phyloP scores from a whole-genome alignment of 2,113 vertebrate species.

The Labeo rohita region DNA sequence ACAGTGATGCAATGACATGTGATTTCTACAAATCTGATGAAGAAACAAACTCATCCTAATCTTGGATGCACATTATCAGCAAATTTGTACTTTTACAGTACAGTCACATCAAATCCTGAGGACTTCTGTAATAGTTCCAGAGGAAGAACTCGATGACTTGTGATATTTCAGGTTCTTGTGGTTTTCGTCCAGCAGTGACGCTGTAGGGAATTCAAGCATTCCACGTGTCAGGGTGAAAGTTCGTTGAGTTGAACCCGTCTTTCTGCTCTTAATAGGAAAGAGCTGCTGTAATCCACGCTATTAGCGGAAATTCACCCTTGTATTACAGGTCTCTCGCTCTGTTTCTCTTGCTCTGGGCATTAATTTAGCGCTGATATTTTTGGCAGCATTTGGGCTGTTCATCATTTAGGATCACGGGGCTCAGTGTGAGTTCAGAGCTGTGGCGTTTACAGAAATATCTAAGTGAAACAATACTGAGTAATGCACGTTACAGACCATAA shows the following conservation, averaged over 20 bases:
- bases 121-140: not conserved
- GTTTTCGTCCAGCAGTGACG: not conserved
- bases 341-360: conserved; percentile 6
- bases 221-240: conserved; percentile 44
- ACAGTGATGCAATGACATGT: not conserved
- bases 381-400: conserved; percentile 48
- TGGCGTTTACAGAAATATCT: conserved; percentile 39
- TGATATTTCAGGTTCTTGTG: not conserved
- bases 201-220: conserved; percentile 35
- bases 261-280: conserved; percentile 43
- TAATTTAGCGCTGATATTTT: conserved; percentile 50
- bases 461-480: conserved; percentile 28
- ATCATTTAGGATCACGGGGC: conserved; percentile 40
- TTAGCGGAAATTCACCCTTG: conserved; percentile 26
- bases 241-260: conserved; percentile 40
- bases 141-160: not conserved
- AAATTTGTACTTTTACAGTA: too few relatives aligned
- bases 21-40: not conserved
- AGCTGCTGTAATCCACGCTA: conserved; percentile 40
- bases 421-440: conserved; percentile 45
- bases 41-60: too few relatives aligned
- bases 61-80: not conserved
- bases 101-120: not conserved
- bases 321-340: conserved; percentile 17
- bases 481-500: not conserved